phyloP scores from a whole-genome alignment of 2,888 invertebrate species.

The Drosophila trichaetosa region DNA sequence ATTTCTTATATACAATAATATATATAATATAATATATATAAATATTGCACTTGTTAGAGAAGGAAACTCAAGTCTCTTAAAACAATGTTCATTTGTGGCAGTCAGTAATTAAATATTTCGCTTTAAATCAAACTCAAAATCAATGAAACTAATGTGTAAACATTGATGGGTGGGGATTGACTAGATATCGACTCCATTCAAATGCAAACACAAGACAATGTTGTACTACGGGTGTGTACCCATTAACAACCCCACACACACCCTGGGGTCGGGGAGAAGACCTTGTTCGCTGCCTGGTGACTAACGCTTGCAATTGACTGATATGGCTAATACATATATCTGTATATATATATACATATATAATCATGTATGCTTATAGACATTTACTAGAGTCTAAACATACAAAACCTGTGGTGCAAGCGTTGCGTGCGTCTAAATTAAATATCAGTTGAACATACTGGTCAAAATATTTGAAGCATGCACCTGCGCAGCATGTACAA shows the following conservation, averaged over 20 bases:
- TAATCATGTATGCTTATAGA: not conserved
- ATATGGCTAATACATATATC: not conserved
- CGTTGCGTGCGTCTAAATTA: conserved; percentile 7
- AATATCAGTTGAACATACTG: conserved; percentile 11
- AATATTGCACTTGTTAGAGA: not conserved
- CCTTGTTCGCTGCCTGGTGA: not conserved
- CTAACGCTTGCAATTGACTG: not conserved
- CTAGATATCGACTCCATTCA: not conserved
- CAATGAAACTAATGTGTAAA: not conserved
- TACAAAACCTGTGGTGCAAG: conserved; percentile 1
- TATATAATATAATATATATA: too few species aligned
- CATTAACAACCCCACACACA: not conserved
- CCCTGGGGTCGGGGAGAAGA: not conserved
- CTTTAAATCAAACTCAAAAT: not conserved
- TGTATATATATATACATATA: not conserved
- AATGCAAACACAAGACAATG: not conserved
- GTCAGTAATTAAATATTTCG: not conserved
- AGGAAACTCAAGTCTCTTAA: too few species aligned
- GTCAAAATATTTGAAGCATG: conserved; percentile 13
- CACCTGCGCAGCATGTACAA: conserved; percentile 1
- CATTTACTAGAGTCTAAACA: not conserved
- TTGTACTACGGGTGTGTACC: not conserved
- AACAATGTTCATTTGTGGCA: too few species aligned
- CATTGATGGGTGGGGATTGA: not conserved
- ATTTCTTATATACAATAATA: too few species aligned